These are phyloP conservation scores for Sycobia sp. DNA, from an alignment of 1,140 invertebrate species.

Conservation along the genomic window DNA sequence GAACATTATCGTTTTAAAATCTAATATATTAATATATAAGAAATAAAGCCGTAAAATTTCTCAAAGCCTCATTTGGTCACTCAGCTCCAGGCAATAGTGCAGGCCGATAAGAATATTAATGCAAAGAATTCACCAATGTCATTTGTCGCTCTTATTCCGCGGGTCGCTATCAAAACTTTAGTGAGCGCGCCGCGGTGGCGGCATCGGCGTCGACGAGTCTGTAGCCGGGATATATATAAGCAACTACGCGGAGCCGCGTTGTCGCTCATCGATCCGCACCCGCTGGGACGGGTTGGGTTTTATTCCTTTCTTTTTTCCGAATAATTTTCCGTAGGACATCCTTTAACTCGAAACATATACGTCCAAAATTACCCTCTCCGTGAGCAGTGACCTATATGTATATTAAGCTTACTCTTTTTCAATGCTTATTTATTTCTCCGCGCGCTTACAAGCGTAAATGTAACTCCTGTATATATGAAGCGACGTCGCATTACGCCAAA, in stretches of 20 bases:
- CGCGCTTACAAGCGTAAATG: too few species aligned
- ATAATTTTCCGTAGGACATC: slow-evolving; percentile 4
- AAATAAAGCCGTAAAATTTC: too few species aligned
- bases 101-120: too few species aligned
- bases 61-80: too few species aligned
- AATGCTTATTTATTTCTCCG: too few species aligned
- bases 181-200: not conserved
- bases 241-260: slow-evolving; percentile 14
- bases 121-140: not conserved
- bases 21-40: too few species aligned
- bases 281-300: not conserved
- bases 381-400: not conserved
- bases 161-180: slow-evolving; percentile 9
- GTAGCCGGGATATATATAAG: not conserved
- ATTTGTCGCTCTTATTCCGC: not conserved
- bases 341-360: not conserved
- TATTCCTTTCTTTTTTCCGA: slow-evolving; percentile 7
- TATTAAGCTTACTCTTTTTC: too few species aligned
- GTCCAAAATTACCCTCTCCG: not conserved
- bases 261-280: slow-evolving; percentile 19
- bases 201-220: not conserved
- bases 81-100: too few species aligned
- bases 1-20: too few species aligned
- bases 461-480: too few species aligned
- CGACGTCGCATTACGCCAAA: too few species aligned